Conservation (phyloP, 2,797 vertebrate species). For the Coregonus suidteri region DNA sequence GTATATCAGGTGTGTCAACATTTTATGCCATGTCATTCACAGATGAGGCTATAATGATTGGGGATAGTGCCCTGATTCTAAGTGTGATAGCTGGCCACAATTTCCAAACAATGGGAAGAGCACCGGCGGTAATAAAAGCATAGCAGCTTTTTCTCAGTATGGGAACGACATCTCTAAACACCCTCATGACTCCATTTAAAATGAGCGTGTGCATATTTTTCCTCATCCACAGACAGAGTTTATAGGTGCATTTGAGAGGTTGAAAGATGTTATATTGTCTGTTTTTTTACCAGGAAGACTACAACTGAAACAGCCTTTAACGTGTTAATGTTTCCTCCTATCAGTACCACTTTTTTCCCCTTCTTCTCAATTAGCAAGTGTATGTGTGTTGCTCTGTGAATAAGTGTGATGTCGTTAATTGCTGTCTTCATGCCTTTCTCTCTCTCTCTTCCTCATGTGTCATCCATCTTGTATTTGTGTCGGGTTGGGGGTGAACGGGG, state of each 20-base stretch:
- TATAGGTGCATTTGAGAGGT: background rate
- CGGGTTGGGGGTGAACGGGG: slow-evolving; percentile 20
- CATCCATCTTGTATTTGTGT: slow-evolving; percentile 22
- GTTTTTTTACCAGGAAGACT: background rate
- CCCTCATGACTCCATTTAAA: background rate
- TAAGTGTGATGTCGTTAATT: slow-evolving; percentile 23
- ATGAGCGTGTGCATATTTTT: background rate
- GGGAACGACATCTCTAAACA: background rate
- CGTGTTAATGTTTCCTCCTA: background rate
- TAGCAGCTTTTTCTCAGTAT: background rate
- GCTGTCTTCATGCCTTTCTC: slow-evolving; percentile 16
- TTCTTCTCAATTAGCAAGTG: background rate
- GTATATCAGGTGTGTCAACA: background rate
- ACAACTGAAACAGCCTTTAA: background rate
- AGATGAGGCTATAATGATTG: background rate
- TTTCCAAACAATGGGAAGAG: background rate
- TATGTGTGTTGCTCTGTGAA: slow-evolving; percentile 22
- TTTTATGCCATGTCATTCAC: background rate
- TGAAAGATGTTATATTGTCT: background rate
- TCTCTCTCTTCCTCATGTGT: slow-evolving; percentile 20
- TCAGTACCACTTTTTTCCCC: no score
- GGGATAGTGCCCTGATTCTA: background rate
- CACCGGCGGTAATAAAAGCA: background rate
- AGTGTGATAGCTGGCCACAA: background rate
- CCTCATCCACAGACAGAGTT: background rate